Percentiles rank a stretch among this genome's conserved stretches.
These are phyloP conservation scores for Pogonophryne albipinna DNA, from an alignment of 2,797 vertebrate genomes.

Conservation along the genomic window DNA sequence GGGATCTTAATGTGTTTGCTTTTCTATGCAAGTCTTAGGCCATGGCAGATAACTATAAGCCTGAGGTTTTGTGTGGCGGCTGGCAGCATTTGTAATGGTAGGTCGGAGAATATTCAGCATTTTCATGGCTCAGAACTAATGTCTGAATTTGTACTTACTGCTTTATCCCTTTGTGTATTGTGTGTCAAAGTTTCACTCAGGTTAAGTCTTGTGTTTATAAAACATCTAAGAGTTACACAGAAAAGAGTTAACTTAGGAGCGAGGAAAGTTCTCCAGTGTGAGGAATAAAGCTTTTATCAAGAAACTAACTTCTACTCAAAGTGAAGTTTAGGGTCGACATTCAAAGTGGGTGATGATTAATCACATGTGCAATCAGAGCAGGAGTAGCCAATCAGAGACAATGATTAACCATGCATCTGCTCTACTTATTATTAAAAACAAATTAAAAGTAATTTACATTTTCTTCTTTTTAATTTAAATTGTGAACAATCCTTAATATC, in stretches of 20 bases:
- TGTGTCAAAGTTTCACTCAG: conserved; percentile 19
- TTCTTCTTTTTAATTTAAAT: not conserved
- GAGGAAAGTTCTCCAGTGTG: not conserved
- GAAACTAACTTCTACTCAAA: not conserved
- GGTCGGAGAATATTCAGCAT: conserved; percentile 19
- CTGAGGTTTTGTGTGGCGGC: conserved; percentile 51
- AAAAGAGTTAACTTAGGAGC: not conserved
- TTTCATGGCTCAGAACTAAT: conserved; percentile 36
- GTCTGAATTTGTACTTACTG: conserved; percentile 33
- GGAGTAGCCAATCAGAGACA: not conserved
- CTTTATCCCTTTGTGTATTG: conserved; percentile 4
- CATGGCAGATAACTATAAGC: conserved; percentile 63
- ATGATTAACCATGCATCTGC: not conserved
- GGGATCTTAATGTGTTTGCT: conserved; percentile 61
- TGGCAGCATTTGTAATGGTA: conserved; percentile 26
- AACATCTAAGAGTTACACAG: not conserved
- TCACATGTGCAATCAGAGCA: not conserved
- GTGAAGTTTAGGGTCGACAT: not conserved
- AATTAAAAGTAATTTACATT: not conserved
- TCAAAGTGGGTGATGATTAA: conserved; percentile 13
- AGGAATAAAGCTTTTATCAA: conserved; percentile 9
- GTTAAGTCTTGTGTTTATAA: not conserved
- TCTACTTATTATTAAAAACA: not conserved
- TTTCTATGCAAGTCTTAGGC: conserved; percentile 46
- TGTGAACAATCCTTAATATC: not conserved